phyloP scores from a whole-genome alignment of 1,140 invertebrate species.

The Laupala kohalensis region DNA sequence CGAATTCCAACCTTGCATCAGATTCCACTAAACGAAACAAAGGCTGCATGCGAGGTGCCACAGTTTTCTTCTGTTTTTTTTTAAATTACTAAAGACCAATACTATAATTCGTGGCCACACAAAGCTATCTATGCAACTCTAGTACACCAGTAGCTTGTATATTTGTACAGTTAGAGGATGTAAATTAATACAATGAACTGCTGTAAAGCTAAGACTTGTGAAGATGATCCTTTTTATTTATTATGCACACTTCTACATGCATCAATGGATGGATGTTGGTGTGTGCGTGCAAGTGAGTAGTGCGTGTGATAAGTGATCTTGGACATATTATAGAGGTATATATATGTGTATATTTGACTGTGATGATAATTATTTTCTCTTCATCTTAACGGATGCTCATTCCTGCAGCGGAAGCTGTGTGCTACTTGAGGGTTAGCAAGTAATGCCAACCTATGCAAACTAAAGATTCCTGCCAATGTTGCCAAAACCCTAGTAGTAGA shows the following conservation, averaged over 20 bases:
- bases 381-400: conserved; percentile 9
- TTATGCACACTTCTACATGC: neutral
- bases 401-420: conserved; percentile 3
- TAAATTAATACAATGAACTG: neutral
- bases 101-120: neutral
- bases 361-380: conserved; percentile 5
- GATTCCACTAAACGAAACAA: neutral
- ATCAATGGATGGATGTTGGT: neutral
- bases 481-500: conserved; percentile 2
- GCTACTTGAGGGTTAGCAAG: neutral
- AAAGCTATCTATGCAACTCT: neutral
- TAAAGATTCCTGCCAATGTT: conserved; percentile 8
- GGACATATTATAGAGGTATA: neutral
- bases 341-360: conserved; percentile 9
- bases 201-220: neutral
- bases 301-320: neutral
- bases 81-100: neutral
- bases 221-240: neutral
- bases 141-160: neutral
- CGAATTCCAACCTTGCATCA: neutral
- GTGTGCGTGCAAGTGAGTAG: neutral
- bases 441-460: conserved; percentile 1
- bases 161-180: neutral
- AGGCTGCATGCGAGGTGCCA: neutral
- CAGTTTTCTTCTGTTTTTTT: no score